These are phyloP conservation scores for silkworm (Bombyx mori) DNA, from an alignment of 1,140 invertebrate genomes.

Conservation along the genomic window ASM3026992v2 NC_085108.1:7237001-7237500, in stretches of 20 bases:
- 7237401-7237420: neutral
- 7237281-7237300: slow-evolving; percentile 4
- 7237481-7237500: neutral
- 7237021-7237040: too few relatives aligned
- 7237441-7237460: neutral
- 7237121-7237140: neutral
- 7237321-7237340: slow-evolving; percentile 8
- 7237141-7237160: neutral
- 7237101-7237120: neutral
- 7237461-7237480: neutral
- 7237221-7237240: neutral
- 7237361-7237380: neutral
- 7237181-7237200: neutral
- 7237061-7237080: too few relatives aligned
- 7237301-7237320: slow-evolving; percentile 8
- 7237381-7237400: neutral
- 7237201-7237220: neutral
- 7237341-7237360: too few relatives aligned
- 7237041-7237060: too few relatives aligned
- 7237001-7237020: too few relatives aligned
- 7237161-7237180: neutral
- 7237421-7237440: neutral
- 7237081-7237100: neutral
- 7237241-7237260: neutral
- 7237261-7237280: neutral